Percentiles rank a stretch among this genome's conserved stretches.
phyloP scores from a whole-genome alignment of 2,113 vertebrate species.

The Muntiacus reevesi region DNA sequence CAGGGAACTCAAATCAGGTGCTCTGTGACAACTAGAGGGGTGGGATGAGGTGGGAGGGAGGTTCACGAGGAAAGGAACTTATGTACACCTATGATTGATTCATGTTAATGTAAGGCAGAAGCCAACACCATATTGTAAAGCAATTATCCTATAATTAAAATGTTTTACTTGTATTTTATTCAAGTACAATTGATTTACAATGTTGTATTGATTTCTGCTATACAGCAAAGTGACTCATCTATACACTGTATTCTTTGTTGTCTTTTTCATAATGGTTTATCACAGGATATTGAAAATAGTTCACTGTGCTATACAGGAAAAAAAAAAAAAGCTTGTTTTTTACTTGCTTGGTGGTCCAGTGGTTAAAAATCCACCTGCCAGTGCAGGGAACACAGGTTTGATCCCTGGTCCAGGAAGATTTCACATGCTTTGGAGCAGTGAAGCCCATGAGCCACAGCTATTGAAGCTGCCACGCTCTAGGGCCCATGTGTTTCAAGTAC shows the following conservation, averaged over 20 bases:
- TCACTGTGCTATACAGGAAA: neutral
- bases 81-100: neutral
- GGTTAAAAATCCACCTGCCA: neutral
- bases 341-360: neutral
- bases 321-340: neutral
- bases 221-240: neutral
- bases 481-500: neutral
- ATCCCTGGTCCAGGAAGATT: neutral
- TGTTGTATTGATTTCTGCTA: neutral
- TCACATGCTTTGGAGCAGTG: neutral
- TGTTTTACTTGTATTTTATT: neutral
- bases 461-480: neutral
- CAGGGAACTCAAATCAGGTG: neutral
- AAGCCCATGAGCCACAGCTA: neutral
- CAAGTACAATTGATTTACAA: neutral
- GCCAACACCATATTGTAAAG: neutral
- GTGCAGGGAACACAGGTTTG: neutral
- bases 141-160: neutral
- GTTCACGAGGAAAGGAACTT: neutral
- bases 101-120: neutral
- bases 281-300: neutral
- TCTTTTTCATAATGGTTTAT: neutral
- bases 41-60: neutral
- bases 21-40: neutral
- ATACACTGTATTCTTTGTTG: neutral